Conservation (phyloP, 2,113 vertebrate genomes). For the Shinisaurus crocodilurus region DNA sequence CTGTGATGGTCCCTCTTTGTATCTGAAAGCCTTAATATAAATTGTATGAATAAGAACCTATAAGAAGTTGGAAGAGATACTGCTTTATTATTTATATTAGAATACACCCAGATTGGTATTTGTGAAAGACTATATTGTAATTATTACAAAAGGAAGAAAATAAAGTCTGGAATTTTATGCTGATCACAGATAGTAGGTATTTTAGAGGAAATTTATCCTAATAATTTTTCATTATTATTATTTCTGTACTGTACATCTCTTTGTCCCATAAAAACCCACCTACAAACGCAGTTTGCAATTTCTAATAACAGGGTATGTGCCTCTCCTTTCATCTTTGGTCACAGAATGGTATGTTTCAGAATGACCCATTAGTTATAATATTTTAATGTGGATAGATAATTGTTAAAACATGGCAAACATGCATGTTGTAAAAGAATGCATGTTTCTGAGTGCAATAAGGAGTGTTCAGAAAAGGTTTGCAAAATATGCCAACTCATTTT, state of each 20-base stretch:
- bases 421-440: conserved; percentile 13
- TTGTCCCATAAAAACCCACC: conserved; percentile 63
- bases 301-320: conserved; percentile 36
- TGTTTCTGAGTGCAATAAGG: conserved; percentile 16
- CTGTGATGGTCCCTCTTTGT: neutral
- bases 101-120: conserved; percentile 16
- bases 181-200: conserved; percentile 56
- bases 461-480: neutral
- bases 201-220: conserved; percentile 45
- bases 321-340: conserved; percentile 56
- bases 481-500: conserved; percentile 12
- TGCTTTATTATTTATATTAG: conserved; percentile 41
- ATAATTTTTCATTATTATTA: conserved; percentile 56
- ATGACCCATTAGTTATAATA: conserved; percentile 38
- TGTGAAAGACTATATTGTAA: conserved; percentile 33
- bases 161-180: conserved; percentile 61
- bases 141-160: conserved; percentile 30
- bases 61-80: neutral
- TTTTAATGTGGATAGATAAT: conserved; percentile 11
- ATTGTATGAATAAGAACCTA: neutral
- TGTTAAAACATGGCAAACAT: conserved; percentile 38
- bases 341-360: conserved; percentile 53
- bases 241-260: conserved; percentile 64
- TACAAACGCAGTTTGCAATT: conserved; percentile 48
- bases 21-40: neutral